Conservation (phyloP, 2,113 vertebrate species). For the Symphodus melops region DNA sequence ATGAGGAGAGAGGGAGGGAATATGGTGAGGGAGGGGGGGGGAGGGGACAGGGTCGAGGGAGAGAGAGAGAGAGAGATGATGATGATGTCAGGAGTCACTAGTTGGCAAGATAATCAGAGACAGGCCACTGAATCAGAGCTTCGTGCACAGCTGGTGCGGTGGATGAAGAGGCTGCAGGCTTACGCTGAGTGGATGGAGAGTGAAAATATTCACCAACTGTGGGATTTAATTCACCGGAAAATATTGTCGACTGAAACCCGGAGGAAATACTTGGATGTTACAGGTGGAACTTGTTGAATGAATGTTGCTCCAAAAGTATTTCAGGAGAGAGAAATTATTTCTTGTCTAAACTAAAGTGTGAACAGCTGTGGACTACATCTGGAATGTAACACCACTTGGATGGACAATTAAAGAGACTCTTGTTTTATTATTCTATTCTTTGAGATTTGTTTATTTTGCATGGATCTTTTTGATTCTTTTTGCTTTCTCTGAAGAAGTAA, state of each 20-base stretch:
- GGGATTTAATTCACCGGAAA: constrained; percentile 52
- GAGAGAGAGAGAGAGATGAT: constrained; percentile 36
- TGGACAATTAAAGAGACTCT: background rate
- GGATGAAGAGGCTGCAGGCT: constrained; percentile 54
- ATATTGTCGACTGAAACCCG: constrained; percentile 18
- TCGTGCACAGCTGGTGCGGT: constrained; percentile 63
- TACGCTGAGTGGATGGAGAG: constrained; percentile 29
- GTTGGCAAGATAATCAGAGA: constrained; percentile 59
- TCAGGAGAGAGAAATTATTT: background rate
- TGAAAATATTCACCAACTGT: constrained; percentile 26
- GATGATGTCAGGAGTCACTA: constrained; percentile 44
- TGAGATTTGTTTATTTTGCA: background rate
- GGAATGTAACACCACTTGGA: constrained; percentile 6
- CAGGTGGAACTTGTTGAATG: constrained; percentile 16
- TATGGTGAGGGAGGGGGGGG: constrained; percentile 11
- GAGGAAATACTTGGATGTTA: constrained; percentile 9
- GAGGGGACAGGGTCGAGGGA: constrained; percentile 25
- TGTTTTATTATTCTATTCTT: background rate
- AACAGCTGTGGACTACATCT: constrained; percentile 5
- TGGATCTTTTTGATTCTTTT: background rate
- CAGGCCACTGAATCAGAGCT: constrained; percentile 53
- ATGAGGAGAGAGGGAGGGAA: constrained; percentile 10
- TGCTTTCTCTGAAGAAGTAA: background rate
- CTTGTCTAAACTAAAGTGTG: background rate
- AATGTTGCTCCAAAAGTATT: constrained; percentile 2